These are phyloP conservation scores for Suncus etruscus DNA, from an alignment of 2,113 vertebrate genomes.

Conservation along the genomic window DNA sequence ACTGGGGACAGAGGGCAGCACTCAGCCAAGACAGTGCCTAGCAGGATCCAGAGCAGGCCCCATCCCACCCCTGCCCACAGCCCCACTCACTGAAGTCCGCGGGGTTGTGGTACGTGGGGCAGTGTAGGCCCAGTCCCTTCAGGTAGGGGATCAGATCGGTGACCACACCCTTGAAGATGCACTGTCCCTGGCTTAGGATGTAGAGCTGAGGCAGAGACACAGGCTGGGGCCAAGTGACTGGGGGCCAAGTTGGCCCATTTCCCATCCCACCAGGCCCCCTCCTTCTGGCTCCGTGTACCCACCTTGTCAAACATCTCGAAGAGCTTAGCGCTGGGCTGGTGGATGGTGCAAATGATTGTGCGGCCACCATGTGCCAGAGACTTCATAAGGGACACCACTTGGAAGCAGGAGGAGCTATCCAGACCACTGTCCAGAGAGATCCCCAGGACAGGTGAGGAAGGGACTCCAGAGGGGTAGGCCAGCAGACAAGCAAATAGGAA, in stretches of 20 bases:
- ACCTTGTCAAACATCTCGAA: slow-evolving; percentile 99
- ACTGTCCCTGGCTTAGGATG: slow-evolving; percentile 99
- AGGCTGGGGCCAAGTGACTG: not conserved
- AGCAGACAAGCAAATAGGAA: slow-evolving; percentile 36
- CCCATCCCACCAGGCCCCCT: no score
- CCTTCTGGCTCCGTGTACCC: not conserved
- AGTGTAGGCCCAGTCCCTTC: slow-evolving; percentile 97
- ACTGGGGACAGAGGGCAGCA: slow-evolving; percentile 86
- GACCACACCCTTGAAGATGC: slow-evolving; percentile 97
- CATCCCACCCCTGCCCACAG: not conserved
- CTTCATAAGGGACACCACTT: slow-evolving; percentile 97
- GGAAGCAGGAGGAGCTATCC: slow-evolving; percentile 97
- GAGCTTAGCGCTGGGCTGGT: slow-evolving; percentile 99
- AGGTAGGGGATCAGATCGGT: slow-evolving; percentile 98
- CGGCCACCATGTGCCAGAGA: slow-evolving; percentile 97
- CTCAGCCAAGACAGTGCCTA: not conserved
- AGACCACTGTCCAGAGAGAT: slow-evolving; percentile 90
- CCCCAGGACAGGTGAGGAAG: not conserved
- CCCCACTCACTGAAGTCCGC: slow-evolving; percentile 97
- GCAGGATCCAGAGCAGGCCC: not conserved
- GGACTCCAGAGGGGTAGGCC: slow-evolving; percentile 11
- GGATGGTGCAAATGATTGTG: slow-evolving; percentile 99
- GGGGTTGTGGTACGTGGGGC: slow-evolving; percentile 98
- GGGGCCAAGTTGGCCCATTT: not conserved
- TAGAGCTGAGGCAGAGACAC: slow-evolving; percentile 91